These are phyloP conservation scores for Cosmia pyralina DNA, from an alignment of 2,888 invertebrate species.

Conservation along the genomic window DNA sequence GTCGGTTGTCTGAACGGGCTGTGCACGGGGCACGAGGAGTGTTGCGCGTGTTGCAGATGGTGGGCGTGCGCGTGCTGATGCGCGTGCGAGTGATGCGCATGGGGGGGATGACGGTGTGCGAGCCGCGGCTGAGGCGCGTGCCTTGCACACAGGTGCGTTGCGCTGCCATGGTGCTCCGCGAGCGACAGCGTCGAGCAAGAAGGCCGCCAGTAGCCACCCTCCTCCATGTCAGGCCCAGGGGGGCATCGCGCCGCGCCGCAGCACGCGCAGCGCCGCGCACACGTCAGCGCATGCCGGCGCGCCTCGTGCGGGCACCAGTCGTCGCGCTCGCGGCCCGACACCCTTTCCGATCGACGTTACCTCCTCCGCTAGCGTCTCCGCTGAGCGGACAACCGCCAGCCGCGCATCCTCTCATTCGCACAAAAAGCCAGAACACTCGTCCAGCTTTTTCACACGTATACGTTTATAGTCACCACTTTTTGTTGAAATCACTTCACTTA, in stretches of 20 bases:
- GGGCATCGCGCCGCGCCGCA: constrained; percentile 90
- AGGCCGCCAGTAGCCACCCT: constrained; percentile 88
- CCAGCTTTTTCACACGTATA: constrained; percentile 57
- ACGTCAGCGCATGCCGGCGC: constrained; percentile 89
- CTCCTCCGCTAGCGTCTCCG: constrained; percentile 83
- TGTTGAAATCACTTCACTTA: constrained; percentile 60
- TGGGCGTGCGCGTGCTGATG: constrained; percentile 87
- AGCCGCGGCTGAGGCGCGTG: constrained; percentile 83
- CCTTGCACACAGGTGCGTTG: constrained; percentile 86
- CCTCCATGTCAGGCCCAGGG: constrained; percentile 87
- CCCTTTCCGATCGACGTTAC: constrained; percentile 83
- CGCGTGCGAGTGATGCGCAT: constrained; percentile 83
- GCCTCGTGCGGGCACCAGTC: constrained; percentile 90
- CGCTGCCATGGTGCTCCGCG: constrained; percentile 87
- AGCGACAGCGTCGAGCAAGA: constrained; percentile 89
- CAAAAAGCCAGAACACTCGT: constrained; percentile 67
- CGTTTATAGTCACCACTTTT: constrained; percentile 58
- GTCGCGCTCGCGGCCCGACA: constrained; percentile 90
- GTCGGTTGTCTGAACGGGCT: constrained; percentile 92
- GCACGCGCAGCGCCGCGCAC: constrained; percentile 89
- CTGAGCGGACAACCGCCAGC: constrained; percentile 79
- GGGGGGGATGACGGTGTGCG: constrained; percentile 85
- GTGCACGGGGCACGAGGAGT: constrained; percentile 92
- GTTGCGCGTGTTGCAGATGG: constrained; percentile 85
- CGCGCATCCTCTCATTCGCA: constrained; percentile 86